phyloP scores from a whole-genome alignment of 2,888 invertebrate genomes.

The Augiades crinisus region DNA sequence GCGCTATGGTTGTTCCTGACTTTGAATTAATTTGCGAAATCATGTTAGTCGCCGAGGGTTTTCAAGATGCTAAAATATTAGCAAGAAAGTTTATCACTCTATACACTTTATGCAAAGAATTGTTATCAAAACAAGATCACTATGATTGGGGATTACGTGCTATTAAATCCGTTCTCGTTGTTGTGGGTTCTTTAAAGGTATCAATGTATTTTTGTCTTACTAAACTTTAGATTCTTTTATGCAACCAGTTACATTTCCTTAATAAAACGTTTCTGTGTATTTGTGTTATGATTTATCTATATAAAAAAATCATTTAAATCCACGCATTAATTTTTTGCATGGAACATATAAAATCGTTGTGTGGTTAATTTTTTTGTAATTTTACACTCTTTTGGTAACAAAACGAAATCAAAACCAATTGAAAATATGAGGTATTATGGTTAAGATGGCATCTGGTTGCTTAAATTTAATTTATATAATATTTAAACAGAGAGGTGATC shows the following conservation, averaged over 20 bases:
- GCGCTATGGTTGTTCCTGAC: slow-evolving; percentile 99
- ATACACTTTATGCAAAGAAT: slow-evolving; percentile 96
- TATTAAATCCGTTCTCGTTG: slow-evolving; percentile 97
- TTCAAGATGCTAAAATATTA: slow-evolving; percentile 95
- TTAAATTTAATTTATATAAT: no score
- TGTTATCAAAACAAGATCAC: slow-evolving; percentile 97
- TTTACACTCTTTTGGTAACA: no score
- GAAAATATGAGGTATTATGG: no score
- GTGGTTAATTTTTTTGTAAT: no score
- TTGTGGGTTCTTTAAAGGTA: slow-evolving; percentile 97
- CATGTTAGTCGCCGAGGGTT: slow-evolving; percentile 98
- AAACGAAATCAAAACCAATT: no score
- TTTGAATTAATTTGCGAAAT: slow-evolving; percentile 98
- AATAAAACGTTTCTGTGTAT: no score
- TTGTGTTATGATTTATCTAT: neutral
- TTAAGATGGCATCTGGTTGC: no score
- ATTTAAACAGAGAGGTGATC: slow-evolving; percentile 90
- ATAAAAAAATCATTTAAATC: neutral
- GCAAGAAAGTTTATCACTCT: slow-evolving; percentile 98
- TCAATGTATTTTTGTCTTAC: neutral
- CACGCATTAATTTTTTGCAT: no score
- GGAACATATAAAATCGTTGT: no score
- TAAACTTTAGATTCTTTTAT: no score
- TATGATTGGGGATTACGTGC: slow-evolving; percentile 98
- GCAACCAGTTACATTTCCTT: no score